A percentile compares a stretch with the other conserved stretches of the same genome.
phyloP scores from a whole-genome alignment of 2,888 invertebrate genomes.

The Rosalia funebris region DNA sequence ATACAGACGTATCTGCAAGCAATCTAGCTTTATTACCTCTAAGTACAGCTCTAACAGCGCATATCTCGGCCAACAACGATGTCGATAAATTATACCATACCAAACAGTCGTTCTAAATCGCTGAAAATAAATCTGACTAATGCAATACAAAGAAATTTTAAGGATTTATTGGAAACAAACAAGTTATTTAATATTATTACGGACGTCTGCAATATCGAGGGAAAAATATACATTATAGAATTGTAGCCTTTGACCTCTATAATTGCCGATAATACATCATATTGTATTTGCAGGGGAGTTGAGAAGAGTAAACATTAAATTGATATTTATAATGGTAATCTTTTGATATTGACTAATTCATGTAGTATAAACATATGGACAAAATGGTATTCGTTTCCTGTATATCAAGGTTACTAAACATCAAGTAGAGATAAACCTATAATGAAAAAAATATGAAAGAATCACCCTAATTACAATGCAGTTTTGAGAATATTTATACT shows the following conservation, averaged over 20 bases:
- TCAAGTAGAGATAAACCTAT: too few relatives aligned
- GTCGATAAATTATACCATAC: slow-evolving; percentile 12
- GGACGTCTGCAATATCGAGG: background rate
- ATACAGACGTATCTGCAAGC: slow-evolving; percentile 16
- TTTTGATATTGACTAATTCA: too few relatives aligned
- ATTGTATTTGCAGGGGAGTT: background rate
- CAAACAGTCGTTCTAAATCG: background rate
- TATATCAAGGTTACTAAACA: too few relatives aligned
- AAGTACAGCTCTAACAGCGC: slow-evolving; percentile 15
- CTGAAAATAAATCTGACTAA: slow-evolving; percentile 22
- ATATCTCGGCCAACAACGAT: background rate
- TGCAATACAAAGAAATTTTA: slow-evolving; percentile 5
- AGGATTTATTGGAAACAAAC: slow-evolving; percentile 2
- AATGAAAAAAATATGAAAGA: too few relatives aligned
- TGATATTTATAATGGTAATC: too few relatives aligned
- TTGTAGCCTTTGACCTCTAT: slow-evolving; percentile 9
- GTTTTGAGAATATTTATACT: too few relatives aligned
- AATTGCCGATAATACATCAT: slow-evolving; percentile 15
- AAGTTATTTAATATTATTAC: slow-evolving; percentile 17
- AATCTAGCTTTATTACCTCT: slow-evolving; percentile 18
- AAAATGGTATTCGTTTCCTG: too few relatives aligned
- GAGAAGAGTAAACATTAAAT: slow-evolving; percentile 2
- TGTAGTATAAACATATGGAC: too few relatives aligned
- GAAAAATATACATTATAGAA: slow-evolving; percentile 13
- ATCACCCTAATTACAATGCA: too few relatives aligned